Evolutionary conservation across 2,888 invertebrate species (phyloP).

Genomic region (Empis stercorea): DNA sequence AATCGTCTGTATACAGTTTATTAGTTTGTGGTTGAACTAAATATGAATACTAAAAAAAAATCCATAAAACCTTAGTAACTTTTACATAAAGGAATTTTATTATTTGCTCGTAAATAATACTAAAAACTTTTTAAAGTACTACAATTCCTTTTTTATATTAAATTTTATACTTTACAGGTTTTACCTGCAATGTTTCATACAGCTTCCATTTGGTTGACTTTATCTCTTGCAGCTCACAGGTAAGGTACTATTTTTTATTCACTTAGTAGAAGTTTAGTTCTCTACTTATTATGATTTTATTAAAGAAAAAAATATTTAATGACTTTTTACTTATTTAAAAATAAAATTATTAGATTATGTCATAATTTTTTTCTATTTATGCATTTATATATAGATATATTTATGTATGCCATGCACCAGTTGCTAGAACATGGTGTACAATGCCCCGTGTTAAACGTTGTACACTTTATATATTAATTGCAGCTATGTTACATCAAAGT

Average conservation of each 20-base stretch:
- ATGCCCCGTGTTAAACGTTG: slow-evolving; percentile 63
- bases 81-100: no score
- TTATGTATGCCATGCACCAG: slow-evolving; percentile 85
- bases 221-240: slow-evolving; percentile 80
- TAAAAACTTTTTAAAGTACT: no score
- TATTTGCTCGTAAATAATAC: no score
- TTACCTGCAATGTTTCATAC: slow-evolving; percentile 84
- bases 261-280: not conserved
- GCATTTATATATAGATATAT: slow-evolving; percentile 47
- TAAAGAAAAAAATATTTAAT: no score
- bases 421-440: slow-evolving; percentile 68
- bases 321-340: no score
- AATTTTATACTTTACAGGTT: slow-evolving; percentile 23
- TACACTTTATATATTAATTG: slow-evolving; percentile 61
- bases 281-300: no score
- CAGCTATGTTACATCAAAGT: slow-evolving; percentile 70
- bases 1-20: no score
- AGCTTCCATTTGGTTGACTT: slow-evolving; percentile 85
- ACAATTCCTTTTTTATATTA: not conserved
- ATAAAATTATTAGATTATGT: no score
- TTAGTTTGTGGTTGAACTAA: no score
- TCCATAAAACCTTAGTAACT: no score
- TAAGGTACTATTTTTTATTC: slow-evolving; percentile 19
- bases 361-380: no score
- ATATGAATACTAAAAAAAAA: no score